Percentiles rank a stretch among this genome's conserved stretches.
These are phyloP conservation scores for Meandrusa payeni DNA, from an alignment of 2,888 invertebrate genomes.

Conservation along the genomic window DNA sequence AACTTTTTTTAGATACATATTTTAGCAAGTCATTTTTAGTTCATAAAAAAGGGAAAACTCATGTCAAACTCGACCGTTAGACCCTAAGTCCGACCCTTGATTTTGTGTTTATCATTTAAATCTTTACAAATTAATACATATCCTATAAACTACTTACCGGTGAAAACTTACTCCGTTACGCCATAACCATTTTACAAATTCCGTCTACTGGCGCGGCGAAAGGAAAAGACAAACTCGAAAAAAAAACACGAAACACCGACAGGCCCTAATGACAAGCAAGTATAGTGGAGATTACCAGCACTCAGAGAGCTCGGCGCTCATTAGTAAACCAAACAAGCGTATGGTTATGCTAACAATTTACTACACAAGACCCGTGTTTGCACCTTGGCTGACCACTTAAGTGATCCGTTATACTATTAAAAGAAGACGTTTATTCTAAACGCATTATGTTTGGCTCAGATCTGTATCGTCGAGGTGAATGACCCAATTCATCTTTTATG, in stretches of 20 bases:
- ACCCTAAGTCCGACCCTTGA: too few relatives aligned
- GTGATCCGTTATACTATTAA: slow-evolving; percentile 38
- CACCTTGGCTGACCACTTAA: slow-evolving; percentile 38
- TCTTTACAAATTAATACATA: too few relatives aligned
- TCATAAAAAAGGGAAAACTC: too few relatives aligned
- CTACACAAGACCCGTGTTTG: slow-evolving; percentile 36
- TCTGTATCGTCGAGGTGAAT: slow-evolving; percentile 21
- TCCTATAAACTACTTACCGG: not conserved
- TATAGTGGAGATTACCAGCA: slow-evolving; percentile 36
- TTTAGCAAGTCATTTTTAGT: too few relatives aligned
- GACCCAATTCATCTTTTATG: slow-evolving; percentile 18
- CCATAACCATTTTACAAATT: not conserved
- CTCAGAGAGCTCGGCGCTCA: slow-evolving; percentile 38
- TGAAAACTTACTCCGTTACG: not conserved
- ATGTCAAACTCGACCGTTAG: too few relatives aligned
- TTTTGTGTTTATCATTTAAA: too few relatives aligned
- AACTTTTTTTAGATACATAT: too few relatives aligned
- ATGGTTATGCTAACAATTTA: slow-evolving; percentile 32
- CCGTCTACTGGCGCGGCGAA: slow-evolving; percentile 7
- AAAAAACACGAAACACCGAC: slow-evolving; percentile 16
- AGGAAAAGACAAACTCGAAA: not conserved
- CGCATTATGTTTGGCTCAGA: slow-evolving; percentile 19
- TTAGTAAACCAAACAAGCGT: slow-evolving; percentile 44
- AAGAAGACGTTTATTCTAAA: slow-evolving; percentile 22
- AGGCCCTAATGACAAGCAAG: slow-evolving; percentile 36